A percentile compares a stretch with the other conserved stretches of the same genome.
Conservation (phyloP, 2,113 vertebrate species). For the Campylorhamphus procurvoides region DNA sequence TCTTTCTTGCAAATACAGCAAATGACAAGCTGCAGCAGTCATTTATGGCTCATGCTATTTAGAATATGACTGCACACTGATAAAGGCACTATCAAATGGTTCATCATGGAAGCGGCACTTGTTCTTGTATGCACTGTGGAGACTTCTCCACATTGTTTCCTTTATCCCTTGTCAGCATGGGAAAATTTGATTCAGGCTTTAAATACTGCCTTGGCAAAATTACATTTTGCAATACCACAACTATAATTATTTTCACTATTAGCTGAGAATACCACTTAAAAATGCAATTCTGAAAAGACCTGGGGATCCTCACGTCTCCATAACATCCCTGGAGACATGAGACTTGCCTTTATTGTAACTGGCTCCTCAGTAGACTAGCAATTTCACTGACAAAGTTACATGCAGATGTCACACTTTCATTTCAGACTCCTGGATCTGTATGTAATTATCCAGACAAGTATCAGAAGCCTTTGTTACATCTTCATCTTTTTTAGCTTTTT, state of each 20-base stretch:
- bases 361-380: not conserved
- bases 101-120: not conserved
- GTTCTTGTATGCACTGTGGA: not conserved
- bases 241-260: not conserved
- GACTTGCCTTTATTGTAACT: not conserved
- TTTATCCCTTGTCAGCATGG: conserved; percentile 36
- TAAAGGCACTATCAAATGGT: conserved; percentile 8
- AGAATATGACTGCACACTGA: not conserved
- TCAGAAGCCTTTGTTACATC: not conserved
- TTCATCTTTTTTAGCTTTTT: not conserved
- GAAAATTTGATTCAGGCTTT: not conserved
- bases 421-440: not conserved
- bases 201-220: not conserved
- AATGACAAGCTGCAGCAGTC: not conserved
- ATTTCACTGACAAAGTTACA: not conserved
- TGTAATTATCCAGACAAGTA: not conserved
- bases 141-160: not conserved
- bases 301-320: not conserved
- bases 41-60: not conserved
- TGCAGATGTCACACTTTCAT: not conserved
- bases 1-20: conserved; percentile 27
- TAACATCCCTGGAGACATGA: not conserved
- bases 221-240: not conserved
- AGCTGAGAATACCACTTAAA: not conserved
- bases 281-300: not conserved